Evolutionary conservation across 2,888 invertebrate species (phyloP).

Genomic region (Myopa testacea): DNA sequence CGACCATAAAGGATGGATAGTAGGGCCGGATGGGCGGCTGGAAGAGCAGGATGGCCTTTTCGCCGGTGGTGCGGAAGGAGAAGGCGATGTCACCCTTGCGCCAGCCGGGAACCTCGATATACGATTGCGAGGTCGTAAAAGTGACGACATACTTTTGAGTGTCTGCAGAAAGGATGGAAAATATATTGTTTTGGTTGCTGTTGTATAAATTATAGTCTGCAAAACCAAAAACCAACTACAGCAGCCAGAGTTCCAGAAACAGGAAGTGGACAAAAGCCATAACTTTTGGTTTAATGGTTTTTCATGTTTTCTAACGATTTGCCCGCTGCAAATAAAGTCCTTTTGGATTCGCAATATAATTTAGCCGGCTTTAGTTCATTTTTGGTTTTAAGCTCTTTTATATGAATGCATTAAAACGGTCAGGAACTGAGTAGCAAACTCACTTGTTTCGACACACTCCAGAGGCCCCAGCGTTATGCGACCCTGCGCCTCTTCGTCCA

Average conservation of each 20-base stretch:
- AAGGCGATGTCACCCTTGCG: conserved; percentile 91
- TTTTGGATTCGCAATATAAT: too few species aligned
- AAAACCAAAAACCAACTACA: too few species aligned
- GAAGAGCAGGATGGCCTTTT: conserved; percentile 88
- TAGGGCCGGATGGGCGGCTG: conserved; percentile 90
- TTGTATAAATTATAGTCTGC: too few species aligned
- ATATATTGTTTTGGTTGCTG: neutral
- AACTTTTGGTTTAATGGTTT: too few species aligned
- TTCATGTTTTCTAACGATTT: too few species aligned
- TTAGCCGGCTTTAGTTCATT: too few species aligned
- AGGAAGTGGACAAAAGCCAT: too few species aligned
- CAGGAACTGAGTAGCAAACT: conserved; percentile 61
- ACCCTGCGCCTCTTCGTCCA: conserved; percentile 85
- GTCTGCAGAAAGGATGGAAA: conserved; percentile 71
- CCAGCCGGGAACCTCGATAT: conserved; percentile 94
- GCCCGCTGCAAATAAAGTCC: too few species aligned
- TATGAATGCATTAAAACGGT: too few species aligned
- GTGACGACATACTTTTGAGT: conserved; percentile 94
- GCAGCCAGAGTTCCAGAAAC: too few species aligned
- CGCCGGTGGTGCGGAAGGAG: conserved; percentile 92
- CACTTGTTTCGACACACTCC: conserved; percentile 95
- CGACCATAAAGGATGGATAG: conserved; percentile 93
- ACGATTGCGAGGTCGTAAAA: conserved; percentile 91
- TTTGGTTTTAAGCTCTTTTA: too few species aligned
- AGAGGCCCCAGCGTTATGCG: conserved; percentile 90